Conservation (phyloP, 2,113 vertebrate species). For the Lichenostomus cassidix region DNA sequence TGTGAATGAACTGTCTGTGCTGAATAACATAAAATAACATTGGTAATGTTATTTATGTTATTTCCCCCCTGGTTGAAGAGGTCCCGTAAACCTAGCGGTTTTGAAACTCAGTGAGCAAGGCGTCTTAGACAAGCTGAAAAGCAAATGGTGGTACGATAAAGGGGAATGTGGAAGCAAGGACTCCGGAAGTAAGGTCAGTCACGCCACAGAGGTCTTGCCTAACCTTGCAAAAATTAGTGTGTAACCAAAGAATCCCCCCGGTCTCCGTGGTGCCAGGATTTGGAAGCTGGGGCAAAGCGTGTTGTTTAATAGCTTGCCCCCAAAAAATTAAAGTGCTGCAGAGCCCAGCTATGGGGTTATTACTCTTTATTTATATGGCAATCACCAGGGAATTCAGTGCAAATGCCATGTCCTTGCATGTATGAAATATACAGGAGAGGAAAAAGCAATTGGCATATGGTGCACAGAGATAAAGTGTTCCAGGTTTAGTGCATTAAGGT, state of each 20-base stretch:
- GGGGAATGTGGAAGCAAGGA: constrained; percentile 98
- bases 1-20: constrained; percentile 86
- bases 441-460: background rate
- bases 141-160: constrained; percentile 99
- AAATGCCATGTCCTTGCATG: background rate
- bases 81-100: constrained; percentile 99
- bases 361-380: constrained; percentile 49
- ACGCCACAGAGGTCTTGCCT: constrained; percentile 78
- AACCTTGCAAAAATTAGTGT: constrained; percentile 73
- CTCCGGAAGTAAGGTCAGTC: constrained; percentile 99
- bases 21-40: constrained; percentile 99
- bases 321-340: background rate
- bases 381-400: background rate
- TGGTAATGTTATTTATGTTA: constrained; percentile 99
- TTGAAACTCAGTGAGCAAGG: constrained; percentile 99
- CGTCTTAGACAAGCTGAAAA: constrained; percentile 99
- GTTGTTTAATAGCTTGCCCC: background rate
- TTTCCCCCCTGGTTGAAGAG: constrained; percentile 97
- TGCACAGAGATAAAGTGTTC: background rate
- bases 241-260: constrained; percentile 51
- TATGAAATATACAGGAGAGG: background rate
- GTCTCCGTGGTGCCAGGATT: constrained; percentile 52
- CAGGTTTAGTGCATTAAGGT: background rate
- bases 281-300: constrained; percentile 20
- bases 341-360: background rate